Evolutionary conservation across 2,888 invertebrate species (phyloP).

Genomic region (Platycheirus rosarum): DNA sequence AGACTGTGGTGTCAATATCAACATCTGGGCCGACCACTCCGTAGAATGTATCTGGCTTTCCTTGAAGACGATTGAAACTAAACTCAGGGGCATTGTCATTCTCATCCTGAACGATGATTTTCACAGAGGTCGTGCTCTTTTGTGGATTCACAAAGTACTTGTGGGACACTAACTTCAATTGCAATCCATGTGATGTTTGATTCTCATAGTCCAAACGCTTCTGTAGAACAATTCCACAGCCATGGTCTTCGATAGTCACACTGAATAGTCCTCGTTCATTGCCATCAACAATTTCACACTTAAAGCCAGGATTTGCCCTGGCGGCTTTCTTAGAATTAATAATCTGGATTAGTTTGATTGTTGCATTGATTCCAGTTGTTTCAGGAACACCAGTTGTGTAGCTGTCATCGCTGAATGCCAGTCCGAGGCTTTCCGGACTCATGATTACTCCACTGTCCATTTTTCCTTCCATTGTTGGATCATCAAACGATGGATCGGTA

Average conservation of each 20-base stretch:
- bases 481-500: conserved; percentile 86
- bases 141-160: conserved; percentile 92
- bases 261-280: conserved; percentile 88
- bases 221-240: conserved; percentile 90
- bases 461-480: conserved; percentile 77
- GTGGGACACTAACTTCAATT: conserved; percentile 90
- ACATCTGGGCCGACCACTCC: conserved; percentile 90
- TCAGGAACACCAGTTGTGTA: conserved; percentile 93
- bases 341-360: conserved; percentile 81
- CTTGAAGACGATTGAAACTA: conserved; percentile 86
- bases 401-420: conserved; percentile 93
- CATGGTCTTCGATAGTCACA: conserved; percentile 89
- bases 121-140: conserved; percentile 88
- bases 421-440: conserved; percentile 83
- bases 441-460: conserved; percentile 78
- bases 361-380: conserved; percentile 81
- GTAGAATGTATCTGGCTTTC: conserved; percentile 89
- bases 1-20: conserved; percentile 89
- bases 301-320: conserved; percentile 84
- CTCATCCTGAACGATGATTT: conserved; percentile 91
- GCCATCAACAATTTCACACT: conserved; percentile 90
- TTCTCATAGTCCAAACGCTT: conserved; percentile 91
- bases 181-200: conserved; percentile 88
- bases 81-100: conserved; percentile 96
- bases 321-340: conserved; percentile 81